These are phyloP conservation scores for Drosophila grimshawi DNA, from an alignment of 1,140 invertebrate genomes.

Conservation along the genomic window DNA sequence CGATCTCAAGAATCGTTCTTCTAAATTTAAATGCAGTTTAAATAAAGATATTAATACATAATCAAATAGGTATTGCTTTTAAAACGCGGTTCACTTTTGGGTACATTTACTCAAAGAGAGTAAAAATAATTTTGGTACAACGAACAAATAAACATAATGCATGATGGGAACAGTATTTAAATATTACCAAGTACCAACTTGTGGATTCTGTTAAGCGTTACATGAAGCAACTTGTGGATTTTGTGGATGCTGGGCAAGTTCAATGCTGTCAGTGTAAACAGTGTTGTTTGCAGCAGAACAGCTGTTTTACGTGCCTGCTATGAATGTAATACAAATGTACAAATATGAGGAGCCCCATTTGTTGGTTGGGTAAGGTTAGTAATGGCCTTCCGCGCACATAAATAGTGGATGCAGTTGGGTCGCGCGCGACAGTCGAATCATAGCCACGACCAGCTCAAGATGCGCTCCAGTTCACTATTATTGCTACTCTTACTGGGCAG, in stretches of 20 bases:
- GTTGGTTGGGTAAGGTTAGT: conserved; percentile 64
- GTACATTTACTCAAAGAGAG: not conserved
- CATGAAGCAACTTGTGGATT: conserved; percentile 9
- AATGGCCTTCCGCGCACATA: conserved; percentile 40
- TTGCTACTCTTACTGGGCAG: conserved; percentile 30
- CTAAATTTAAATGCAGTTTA: too few species aligned
- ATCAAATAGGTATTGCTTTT: too few species aligned
- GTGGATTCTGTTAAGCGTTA: too few species aligned
- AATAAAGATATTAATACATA: too few species aligned
- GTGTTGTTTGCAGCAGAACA: conserved; percentile 28
- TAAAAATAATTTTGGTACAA: conserved; percentile 8
- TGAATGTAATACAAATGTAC: not conserved
- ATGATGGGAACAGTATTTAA: not conserved
- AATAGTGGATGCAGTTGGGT: conserved; percentile 29
- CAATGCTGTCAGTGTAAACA: conserved; percentile 66
- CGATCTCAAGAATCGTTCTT: too few species aligned
- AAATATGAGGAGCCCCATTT: not conserved
- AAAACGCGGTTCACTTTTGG: too few species aligned
- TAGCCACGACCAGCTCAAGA: conserved; percentile 22
- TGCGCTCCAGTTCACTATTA: conserved; percentile 30
- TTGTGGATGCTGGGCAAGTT: conserved; percentile 48
- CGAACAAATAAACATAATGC: not conserved
- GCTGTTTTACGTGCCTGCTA: conserved; percentile 46
- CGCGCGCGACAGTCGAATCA: conserved; percentile 34
- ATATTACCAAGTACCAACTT: not conserved